A percentile compares a stretch with the other conserved stretches of the same genome.
These are phyloP conservation scores for Pheosia tremula DNA, from an alignment of 2,888 invertebrate genomes.

Conservation along the genomic window DNA sequence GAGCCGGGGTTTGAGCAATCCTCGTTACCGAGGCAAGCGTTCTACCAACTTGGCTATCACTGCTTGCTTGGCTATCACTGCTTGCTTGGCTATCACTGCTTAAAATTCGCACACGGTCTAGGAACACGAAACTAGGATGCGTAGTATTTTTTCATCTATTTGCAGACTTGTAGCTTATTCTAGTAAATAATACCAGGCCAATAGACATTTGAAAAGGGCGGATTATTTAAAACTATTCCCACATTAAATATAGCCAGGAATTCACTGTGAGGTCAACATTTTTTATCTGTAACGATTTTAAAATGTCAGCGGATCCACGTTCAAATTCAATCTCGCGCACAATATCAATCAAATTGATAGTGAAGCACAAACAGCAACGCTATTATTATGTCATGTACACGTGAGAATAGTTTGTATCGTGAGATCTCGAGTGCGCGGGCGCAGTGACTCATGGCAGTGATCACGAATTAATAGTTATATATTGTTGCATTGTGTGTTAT, in stretches of 20 bases:
- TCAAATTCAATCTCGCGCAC: conserved; percentile 19
- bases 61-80: too few relatives aligned
- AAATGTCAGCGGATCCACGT: conserved; percentile 3
- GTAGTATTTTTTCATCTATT: too few relatives aligned
- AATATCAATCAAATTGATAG: conserved; percentile 45
- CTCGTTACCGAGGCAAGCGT: too few relatives aligned
- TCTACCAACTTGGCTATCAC: too few relatives aligned
- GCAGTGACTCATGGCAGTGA: conserved; percentile 34
- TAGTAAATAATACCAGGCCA: too few relatives aligned
- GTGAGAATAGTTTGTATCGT: conserved; percentile 32
- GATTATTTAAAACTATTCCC: too few relatives aligned
- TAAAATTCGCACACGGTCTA: too few relatives aligned
- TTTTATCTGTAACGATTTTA: not conserved
- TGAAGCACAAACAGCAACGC: conserved; percentile 27
- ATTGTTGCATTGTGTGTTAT: conserved; percentile 13
- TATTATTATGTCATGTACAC: conserved; percentile 44
- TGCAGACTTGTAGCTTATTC: too few relatives aligned
- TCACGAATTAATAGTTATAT: conserved; percentile 38
- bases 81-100: too few relatives aligned
- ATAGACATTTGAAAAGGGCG: too few relatives aligned
- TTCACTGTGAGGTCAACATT: not conserved
- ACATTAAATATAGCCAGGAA: not conserved
- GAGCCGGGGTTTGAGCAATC: too few relatives aligned
- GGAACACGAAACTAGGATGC: too few relatives aligned
- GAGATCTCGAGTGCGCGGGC: conserved; percentile 30